Conservation (phyloP, 2,113 vertebrate genomes). For the Hemichromis elongatus region DNA sequence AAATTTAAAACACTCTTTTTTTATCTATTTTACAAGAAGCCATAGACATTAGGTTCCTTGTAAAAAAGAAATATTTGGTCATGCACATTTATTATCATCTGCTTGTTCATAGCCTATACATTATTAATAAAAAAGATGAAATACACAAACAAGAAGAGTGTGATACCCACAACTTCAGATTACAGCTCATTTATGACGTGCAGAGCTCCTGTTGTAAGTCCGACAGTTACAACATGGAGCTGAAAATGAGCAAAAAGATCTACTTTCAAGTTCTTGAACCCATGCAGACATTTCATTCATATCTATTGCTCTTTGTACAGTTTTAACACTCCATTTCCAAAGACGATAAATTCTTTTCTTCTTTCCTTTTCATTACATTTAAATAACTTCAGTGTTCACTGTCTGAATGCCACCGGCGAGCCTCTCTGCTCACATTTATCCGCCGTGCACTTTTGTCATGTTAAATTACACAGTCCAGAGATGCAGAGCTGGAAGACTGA, state of each 20-base stretch:
- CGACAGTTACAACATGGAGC: not conserved
- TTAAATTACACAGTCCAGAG: not conserved
- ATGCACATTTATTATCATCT: not conserved
- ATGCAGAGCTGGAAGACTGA: not conserved
- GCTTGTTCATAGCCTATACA: not conserved
- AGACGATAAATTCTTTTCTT: not conserved
- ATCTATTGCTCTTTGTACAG: not conserved
- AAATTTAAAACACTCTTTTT: no score
- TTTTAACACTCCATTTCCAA: not conserved
- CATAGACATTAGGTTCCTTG: not conserved
- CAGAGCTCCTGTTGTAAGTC: not conserved
- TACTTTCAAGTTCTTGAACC: not conserved
- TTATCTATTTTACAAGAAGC: not conserved
- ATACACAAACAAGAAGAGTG: not conserved
- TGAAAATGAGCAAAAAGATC: not conserved
- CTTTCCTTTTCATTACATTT: not conserved
- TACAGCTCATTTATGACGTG: not conserved
- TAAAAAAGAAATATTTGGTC: not conserved
- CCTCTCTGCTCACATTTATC: not conserved
- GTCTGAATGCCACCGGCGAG: not conserved
- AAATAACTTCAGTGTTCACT: not conserved
- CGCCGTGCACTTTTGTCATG: not conserved
- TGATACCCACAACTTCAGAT: not conserved
- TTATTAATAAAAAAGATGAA: not conserved
- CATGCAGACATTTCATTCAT: not conserved